Evolutionary conservation across 2,888 invertebrate genomes (phyloP).

Genomic region (Machimus rusticus): DNA sequence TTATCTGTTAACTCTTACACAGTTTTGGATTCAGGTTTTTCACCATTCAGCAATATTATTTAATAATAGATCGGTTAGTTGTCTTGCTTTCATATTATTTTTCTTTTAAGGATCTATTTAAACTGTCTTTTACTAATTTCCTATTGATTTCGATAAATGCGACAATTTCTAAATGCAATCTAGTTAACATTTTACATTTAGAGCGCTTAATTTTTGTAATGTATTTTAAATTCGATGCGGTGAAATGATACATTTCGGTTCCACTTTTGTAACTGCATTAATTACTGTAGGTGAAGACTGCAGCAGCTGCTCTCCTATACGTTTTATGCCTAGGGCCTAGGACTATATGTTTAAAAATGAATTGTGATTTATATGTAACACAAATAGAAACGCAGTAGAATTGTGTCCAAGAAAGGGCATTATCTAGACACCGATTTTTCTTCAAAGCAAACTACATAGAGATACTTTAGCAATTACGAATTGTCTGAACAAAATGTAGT

Average conservation of each 20-base stretch:
- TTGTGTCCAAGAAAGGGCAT: neutral
- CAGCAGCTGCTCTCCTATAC: neutral
- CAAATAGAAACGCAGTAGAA: neutral
- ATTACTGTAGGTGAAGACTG: neutral
- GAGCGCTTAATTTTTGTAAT: neutral
- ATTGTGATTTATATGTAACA: neutral
- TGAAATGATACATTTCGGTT: neutral
- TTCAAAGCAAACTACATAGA: neutral
- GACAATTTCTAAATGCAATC: neutral
- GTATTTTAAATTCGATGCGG: neutral
- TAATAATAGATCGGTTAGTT: neutral
- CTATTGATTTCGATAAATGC: neutral
- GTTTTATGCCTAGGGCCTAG: neutral
- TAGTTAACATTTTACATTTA: neutral
- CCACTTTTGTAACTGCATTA: neutral
- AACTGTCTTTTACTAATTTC: neutral
- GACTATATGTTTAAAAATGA: neutral
- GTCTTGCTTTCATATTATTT: neutral
- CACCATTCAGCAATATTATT: neutral
- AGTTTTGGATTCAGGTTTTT: neutral
- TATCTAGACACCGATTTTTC: neutral
- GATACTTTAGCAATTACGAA: neutral
- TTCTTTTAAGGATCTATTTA: neutral
- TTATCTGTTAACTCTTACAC: neutral
- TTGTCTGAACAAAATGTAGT: slow-evolving; percentile 1